Base-by-base conservation (phyloP, 2,113 vertebrate species). In the Burhinus bistriatus region DNA sequence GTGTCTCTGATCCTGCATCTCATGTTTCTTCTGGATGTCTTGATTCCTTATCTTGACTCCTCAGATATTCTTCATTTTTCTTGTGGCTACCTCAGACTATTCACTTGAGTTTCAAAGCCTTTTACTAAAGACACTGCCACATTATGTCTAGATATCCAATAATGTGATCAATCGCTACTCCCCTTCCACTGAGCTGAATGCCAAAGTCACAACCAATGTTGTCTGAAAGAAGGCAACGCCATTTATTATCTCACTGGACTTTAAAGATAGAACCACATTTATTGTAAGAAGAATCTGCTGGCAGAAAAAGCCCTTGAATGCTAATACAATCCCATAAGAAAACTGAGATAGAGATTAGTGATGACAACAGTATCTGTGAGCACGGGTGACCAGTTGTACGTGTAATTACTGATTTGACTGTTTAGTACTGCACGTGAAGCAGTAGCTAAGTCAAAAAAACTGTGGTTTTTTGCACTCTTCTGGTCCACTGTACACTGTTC, bases 1-100 rank as follows among this genome's bases (percentile, higher is more conserved):
- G 0, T 11, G 30, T 88, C 55, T 91, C 68, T 90, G 61, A 73
- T 69, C 36, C 68, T 45, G 65, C 76, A 83, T 91, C 59, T 95
- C 71, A 51, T 85, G 54, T 73, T 94, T 70, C n/a, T 68, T 94
- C 91, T 76, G 58, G 44, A 54, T 80, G 61, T 87, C 89, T 93
- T 57, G 82, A 82, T 85, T 70, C 72, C 55, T 95, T 95, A 92
- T 83, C 92, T 85, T 89, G 45, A 52, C n/a, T 92, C 51, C 42
- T 95, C 51, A 85, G 82, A 71, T 73, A 87, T 51, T 75, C 49
- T 81, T 84, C 40, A 73, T 91, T 96, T 96, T 95, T 93, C 75
- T 88, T 75, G 42, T 89, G 68, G 44, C 49, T 93, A 69, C 81
- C 61, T 65, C 45, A 52, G 23, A 51, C 12, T 59, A 5, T 73